Conservation (phyloP, 1,140 invertebrate species). For the Bradynema listronoti region DNA sequence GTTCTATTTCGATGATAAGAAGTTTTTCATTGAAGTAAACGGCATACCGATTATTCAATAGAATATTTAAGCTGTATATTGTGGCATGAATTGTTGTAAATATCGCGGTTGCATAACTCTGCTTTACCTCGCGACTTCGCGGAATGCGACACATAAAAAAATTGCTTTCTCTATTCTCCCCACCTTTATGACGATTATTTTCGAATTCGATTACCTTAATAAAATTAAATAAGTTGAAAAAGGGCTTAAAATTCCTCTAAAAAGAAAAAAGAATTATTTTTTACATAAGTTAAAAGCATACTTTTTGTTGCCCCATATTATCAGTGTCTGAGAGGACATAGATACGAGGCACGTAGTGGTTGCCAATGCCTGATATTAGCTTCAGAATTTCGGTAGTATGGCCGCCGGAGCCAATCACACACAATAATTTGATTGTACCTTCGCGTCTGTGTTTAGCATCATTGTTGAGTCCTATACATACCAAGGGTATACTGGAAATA, state of each 20-base stretch:
- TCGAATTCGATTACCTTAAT: slow-evolving; percentile 35
- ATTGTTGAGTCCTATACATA: too few relatives aligned
- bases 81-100: too few relatives aligned
- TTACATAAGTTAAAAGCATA: too few relatives aligned
- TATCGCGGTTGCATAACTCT: too few relatives aligned
- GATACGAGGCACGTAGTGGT: slow-evolving; percentile 47
- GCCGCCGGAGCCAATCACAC: slow-evolving; percentile 63
- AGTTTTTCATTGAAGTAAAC: too few relatives aligned
- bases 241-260: slow-evolving; percentile 2
- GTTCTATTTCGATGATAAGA: too few relatives aligned
- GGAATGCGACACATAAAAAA: slow-evolving; percentile 66
- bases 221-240: slow-evolving; percentile 2
- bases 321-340: slow-evolving; percentile 69
- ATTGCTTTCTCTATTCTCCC: slow-evolving; percentile 60
- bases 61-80: too few relatives aligned
- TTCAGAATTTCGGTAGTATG: slow-evolving; percentile 82
- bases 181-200: slow-evolving; percentile 12
- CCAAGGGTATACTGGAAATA: too few relatives aligned
- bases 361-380: slow-evolving; percentile 62
- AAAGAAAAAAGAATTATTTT: too few relatives aligned
- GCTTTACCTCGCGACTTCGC: slow-evolving; percentile 78
- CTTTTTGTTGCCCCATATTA: slow-evolving; percentile 9
- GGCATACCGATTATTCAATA: too few relatives aligned
- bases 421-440: too few relatives aligned
- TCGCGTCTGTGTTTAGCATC: too few relatives aligned